phyloP scores from a whole-genome alignment of 2,888 invertebrate genomes.

The Cactoblastis cactorum region DNA sequence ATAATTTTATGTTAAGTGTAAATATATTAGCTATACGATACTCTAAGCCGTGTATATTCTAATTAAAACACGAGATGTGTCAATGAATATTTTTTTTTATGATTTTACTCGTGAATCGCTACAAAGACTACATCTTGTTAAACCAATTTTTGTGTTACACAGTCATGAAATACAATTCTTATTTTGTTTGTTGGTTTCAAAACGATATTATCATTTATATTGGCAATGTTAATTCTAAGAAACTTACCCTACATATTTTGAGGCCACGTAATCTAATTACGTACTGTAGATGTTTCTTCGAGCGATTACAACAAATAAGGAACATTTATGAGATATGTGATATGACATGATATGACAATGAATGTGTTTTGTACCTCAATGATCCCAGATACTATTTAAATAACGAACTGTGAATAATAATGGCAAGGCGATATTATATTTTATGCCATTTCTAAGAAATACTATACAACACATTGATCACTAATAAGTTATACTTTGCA shows the following conservation, averaged over 20 bases:
- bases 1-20: constrained; percentile 50
- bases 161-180: background rate
- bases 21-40: constrained; percentile 55
- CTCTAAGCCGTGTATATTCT: constrained; percentile 47
- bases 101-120: constrained; percentile 16
- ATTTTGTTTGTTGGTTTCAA: no score
- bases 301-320: constrained; percentile 24
- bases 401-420: no score
- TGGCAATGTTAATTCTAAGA: background rate
- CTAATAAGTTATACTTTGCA: constrained; percentile 38
- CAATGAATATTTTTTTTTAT: constrained; percentile 21
- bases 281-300: constrained; percentile 19
- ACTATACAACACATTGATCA: constrained; percentile 21
- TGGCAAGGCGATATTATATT: no score
- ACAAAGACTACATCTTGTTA: constrained; percentile 16
- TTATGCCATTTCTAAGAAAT: constrained; percentile 8
- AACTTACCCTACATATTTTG: background rate
- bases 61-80: constrained; percentile 25
- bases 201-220: no score
- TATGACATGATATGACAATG: constrained; percentile 75
- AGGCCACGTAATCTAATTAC: constrained; percentile 15
- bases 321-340: constrained; percentile 35
- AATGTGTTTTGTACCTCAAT: constrained; percentile 64
- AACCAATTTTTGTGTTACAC: no score
- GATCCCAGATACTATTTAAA: constrained; percentile 31